phyloP scores from a whole-genome alignment of 2,797 vertebrate genomes.

The Coluber constrictor region DNA sequence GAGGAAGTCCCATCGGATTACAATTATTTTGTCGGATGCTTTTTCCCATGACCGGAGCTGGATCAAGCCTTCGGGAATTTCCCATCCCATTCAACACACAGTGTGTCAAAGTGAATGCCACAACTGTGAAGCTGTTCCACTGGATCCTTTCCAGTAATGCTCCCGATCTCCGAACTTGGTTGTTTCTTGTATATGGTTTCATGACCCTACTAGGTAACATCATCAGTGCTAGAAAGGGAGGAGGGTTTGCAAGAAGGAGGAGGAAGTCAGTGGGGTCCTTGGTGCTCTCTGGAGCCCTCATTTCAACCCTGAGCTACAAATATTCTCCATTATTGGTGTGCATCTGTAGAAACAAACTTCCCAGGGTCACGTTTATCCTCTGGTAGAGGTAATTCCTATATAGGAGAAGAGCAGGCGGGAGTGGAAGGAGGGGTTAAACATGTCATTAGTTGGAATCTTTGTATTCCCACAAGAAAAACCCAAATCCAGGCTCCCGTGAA shows the following conservation, averaged over 20 bases:
- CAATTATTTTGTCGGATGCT: not conserved
- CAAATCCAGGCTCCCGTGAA: not conserved
- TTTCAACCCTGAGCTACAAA: no score
- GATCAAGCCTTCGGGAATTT: not conserved
- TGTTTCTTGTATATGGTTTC: no score
- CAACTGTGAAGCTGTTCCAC: no score
- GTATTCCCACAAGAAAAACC: not conserved
- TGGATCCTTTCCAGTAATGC: no score
- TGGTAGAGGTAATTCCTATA: not conserved
- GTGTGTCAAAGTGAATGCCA: not conserved
- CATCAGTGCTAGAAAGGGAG: no score
- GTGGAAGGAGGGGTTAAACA: not conserved
- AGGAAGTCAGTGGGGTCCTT: no score
- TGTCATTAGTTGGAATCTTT: not conserved
- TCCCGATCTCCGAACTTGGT: no score
- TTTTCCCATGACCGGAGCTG: not conserved
- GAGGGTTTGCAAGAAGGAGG: no score
- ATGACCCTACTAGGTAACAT: no score
- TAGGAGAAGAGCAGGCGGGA: not conserved
- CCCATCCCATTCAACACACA: not conserved
- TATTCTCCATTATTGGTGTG: no score
- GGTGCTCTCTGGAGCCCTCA: no score
- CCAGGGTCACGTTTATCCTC: not conserved
- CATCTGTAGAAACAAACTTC: not conserved
- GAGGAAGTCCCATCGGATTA: not conserved